Conservation (phyloP, 2,888 invertebrate genomes). For the Leptopilina syphax region DNA sequence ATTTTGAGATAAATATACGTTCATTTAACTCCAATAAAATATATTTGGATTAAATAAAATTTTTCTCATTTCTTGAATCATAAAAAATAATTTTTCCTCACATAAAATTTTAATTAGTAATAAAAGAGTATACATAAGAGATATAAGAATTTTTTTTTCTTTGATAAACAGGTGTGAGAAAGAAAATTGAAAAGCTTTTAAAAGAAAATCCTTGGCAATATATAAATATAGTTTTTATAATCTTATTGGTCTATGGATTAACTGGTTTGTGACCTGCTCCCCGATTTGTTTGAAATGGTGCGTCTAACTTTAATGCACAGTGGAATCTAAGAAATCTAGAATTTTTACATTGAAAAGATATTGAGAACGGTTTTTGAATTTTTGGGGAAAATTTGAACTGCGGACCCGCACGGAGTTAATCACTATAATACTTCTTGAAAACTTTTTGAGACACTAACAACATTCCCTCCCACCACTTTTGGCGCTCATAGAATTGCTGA, state of each 20-base stretch:
- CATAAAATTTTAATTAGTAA: background rate
- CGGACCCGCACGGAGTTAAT: background rate
- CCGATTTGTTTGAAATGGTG: conserved; percentile 10
- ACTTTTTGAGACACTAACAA: conserved; percentile 20
- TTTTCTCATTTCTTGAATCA: no score
- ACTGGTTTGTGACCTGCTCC: conserved; percentile 12
- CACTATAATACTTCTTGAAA: conserved; percentile 6
- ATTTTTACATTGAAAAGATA: background rate
- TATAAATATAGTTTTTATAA: background rate
- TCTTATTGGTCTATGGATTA: conserved; percentile 11
- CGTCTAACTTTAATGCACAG: background rate
- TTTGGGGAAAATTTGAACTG: conserved; percentile 13
- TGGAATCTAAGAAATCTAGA: conserved; percentile 2
- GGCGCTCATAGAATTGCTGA: background rate
- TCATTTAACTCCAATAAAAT: no score
- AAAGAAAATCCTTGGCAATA: background rate
- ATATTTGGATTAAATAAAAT: no score
- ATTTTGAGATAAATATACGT: no score
- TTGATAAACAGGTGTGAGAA: conserved; percentile 1
- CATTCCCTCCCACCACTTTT: conserved; percentile 13
- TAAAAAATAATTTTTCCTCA: no score
- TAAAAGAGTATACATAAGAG: background rate
- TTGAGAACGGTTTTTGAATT: conserved; percentile 6
- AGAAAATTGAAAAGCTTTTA: conserved; percentile 8
- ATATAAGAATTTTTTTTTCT: background rate